phyloP scores from a whole-genome alignment of 2,113 vertebrate species.

The Aegotheles bennettii region DNA sequence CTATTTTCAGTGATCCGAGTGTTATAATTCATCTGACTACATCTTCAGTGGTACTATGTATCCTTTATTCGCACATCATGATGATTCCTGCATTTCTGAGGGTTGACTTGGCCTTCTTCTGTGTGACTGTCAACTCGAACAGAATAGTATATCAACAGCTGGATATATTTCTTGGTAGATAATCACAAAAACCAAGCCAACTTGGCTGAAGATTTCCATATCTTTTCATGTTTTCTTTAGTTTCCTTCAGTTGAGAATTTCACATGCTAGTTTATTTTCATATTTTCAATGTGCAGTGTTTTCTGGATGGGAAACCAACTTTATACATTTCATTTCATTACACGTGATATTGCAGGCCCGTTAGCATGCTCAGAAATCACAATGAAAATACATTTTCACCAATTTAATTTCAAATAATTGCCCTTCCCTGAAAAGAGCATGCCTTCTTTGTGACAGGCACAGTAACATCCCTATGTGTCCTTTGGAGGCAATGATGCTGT shows the following conservation, averaged over 20 bases:
- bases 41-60: background rate
- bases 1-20: background rate
- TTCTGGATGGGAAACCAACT: background rate
- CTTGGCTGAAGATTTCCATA: constrained; percentile 11
- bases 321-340: background rate
- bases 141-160: background rate
- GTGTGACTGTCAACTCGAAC: background rate
- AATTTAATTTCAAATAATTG: accelerated
- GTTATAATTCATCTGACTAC: background rate
- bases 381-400: background rate
- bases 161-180: background rate
- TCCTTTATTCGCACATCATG: background rate
- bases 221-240: constrained; percentile 31
- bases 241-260: background rate
- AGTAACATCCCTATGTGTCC: background rate
- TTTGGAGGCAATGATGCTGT: background rate
- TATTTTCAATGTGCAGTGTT: background rate
- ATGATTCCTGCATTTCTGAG: background rate
- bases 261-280: background rate
- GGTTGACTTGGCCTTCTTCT: background rate
- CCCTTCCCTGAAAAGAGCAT: background rate
- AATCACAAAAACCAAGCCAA: background rate
- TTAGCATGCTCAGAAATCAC: background rate
- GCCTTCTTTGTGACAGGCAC: background rate
- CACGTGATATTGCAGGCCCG: background rate